Base-by-base conservation (phyloP, 53 echinoderm and acorn worm genomes). In the Actinopyga echinites region DNA sequence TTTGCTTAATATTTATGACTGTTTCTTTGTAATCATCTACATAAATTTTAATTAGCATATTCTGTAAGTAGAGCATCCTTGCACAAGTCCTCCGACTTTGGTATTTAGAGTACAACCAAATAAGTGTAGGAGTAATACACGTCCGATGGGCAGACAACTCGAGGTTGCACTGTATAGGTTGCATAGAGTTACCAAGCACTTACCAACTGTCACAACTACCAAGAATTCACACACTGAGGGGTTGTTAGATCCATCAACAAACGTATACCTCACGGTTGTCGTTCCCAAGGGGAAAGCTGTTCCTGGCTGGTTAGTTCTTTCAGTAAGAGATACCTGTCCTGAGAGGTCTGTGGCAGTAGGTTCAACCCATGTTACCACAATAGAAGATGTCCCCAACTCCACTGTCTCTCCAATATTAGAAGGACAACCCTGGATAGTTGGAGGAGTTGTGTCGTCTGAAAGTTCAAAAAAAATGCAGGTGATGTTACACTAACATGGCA, bases 331-430 rank as follows among this genome's bases (percentile, higher is more conserved):
- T 30, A 78, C 59, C 22, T 75, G 79, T 2, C 92, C 92, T 0
- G 92, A 92, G 59, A 84, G 69, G 71, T 92, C 92, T n/a, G 62
- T 79, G 19, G 87, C 92, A 6, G 86, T 79, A 19, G 92, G 92
- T 53, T 88, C 88, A 19, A 66, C 38, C 74, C 74, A 88, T 44
- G 45, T 37, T 44, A 88, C 74, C 29, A 82, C 38, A 11, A 83
- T 65, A 0, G 65, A 53, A 1, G 82, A 36, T 9, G 32, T 30
- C 21, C 88, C 88, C n/a, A 88, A 82, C 55, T 83, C 83, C 5
- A 88, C 54, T 15, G 59, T 52, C 34, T 63, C 36, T 11, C 13
- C 42, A 60, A 69, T 83, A 22, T 75, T 35, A 5, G 31, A 35
- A 9, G 62, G 63, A 28, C 83, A 77, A 57, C 32, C 32, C 1